Conservation (phyloP, 1,140 invertebrate species). For the Harpegnathos saltator region DNA sequence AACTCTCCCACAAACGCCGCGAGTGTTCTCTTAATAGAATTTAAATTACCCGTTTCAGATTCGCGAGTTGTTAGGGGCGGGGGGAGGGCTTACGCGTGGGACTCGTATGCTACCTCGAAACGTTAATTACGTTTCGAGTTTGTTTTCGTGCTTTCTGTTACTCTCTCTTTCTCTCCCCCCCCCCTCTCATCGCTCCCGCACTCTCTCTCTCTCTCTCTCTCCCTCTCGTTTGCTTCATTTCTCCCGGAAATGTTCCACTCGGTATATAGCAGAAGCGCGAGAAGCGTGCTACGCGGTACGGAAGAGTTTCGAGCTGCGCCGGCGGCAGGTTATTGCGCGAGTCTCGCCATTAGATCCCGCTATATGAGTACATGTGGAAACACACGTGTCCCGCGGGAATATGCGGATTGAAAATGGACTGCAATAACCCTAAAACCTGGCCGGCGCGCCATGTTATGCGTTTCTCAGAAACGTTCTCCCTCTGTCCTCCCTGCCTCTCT, state of each 20-base stretch:
- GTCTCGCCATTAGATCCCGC: constrained; percentile 61
- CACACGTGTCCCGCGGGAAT: constrained; percentile 42
- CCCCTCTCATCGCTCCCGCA: no score
- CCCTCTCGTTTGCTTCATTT: neutral
- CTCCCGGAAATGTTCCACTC: constrained; percentile 25
- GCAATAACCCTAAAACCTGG: constrained; percentile 68
- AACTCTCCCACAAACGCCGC: neutral
- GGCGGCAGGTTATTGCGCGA: constrained; percentile 66
- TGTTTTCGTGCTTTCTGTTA: constrained; percentile 40
- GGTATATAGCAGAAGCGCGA: constrained; percentile 40
- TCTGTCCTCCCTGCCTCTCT: no score
- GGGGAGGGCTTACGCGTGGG: constrained; percentile 33
- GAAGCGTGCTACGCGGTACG: constrained; percentile 54
- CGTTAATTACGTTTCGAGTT: constrained; percentile 56
- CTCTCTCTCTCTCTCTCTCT: neutral
- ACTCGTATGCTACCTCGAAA: constrained; percentile 52
- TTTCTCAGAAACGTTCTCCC: constrained; percentile 59
- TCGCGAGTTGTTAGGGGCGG: constrained; percentile 32
- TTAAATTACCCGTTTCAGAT: constrained; percentile 61
- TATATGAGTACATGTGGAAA: constrained; percentile 37
- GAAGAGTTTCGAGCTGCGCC: constrained; percentile 63
- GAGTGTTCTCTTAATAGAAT: constrained; percentile 46
- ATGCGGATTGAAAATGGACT: constrained; percentile 70
- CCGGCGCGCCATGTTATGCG: constrained; percentile 45
- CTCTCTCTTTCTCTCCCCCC: neutral